Base-by-base conservation (phyloP, 2,797 vertebrate species). In the Darevskia nairensis region DNA sequence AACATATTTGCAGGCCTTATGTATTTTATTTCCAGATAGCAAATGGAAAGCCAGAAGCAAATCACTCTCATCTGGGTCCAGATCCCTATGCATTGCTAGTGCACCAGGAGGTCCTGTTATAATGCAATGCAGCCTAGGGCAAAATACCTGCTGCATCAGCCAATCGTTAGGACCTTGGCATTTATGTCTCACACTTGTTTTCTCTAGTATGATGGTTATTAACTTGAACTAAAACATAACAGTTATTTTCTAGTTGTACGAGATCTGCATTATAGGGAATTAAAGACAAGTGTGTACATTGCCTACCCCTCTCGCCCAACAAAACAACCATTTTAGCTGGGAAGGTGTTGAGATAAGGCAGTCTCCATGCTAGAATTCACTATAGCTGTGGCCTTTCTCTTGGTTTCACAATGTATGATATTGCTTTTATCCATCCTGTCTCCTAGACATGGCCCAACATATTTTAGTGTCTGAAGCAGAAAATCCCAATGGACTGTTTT, bases 91-190 rank as follows among this genome's bases (percentile, higher is more conserved):
- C 39, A 78, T 8, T 32, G 19, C 61, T 66, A 39, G 50, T 46
- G n/a, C 80, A 88, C 44, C 17, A 61, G 81, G 55, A 46, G 81
- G 81, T 55, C 46, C 55, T 87, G n/a, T 81, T 64, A 84, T 21
- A 77, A 83, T 85, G 29, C 41, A 83, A 39, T 88, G 77, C n/a
- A 27, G 29, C n/a, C 46, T 17, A 23, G 19, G n/a, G 44, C 61
- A 76, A 69, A 82, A 76, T 68, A 74, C 23, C 72, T 82, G 55
- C 32, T 46, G 25, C 50, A 55, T 50, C 41, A 50, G n/a, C 72
- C 44, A 46, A 46, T 82, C 50, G 21, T 87, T 82, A 50, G 8
- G n/a, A n/a, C 9, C n/a, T 69, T 44, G 23, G 71, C 23, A 23
- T 29, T 39, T 64, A 23, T 9, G 39, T 10, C 35, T 75, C 44